phyloP scores from a whole-genome alignment of 2,113 vertebrate genomes.

The Oreocharis arfaki region DNA sequence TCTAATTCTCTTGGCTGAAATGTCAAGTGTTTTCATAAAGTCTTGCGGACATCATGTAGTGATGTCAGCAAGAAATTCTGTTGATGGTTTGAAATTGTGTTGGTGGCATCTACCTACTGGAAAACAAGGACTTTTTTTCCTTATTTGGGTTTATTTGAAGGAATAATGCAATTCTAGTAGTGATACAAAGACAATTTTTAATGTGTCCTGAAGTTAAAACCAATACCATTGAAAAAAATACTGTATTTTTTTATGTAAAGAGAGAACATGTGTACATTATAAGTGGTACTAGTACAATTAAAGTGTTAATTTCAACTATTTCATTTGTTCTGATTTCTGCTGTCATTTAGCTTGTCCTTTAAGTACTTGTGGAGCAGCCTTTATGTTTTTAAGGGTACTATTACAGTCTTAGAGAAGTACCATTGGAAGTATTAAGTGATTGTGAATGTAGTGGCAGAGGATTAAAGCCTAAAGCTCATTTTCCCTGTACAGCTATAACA shows the following conservation, averaged over 20 bases:
- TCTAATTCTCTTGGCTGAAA: neutral
- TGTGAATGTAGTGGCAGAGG: neutral
- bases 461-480: neutral
- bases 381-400: neutral
- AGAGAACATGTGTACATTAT: accelerated
- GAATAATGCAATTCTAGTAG: neutral
- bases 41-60: neutral
- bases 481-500: neutral
- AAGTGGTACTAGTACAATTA: neutral
- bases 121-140: neutral
- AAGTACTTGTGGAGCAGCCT: neutral
- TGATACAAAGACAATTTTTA: neutral
- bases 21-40: neutral
- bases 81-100: neutral
- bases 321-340: neutral
- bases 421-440: neutral
- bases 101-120: neutral
- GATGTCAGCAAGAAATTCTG: neutral
- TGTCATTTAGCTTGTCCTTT: neutral
- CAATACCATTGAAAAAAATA: neutral
- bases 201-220: neutral
- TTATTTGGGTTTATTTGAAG: neutral
- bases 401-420: neutral
- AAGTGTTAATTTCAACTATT: neutral
- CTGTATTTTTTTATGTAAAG: neutral